A percentile compares a stretch with the other conserved stretches of the same genome.
Evolutionary conservation across 2,797 vertebrate genomes (phyloP).

Genomic region (Aplochiton taeniatus): DNA sequence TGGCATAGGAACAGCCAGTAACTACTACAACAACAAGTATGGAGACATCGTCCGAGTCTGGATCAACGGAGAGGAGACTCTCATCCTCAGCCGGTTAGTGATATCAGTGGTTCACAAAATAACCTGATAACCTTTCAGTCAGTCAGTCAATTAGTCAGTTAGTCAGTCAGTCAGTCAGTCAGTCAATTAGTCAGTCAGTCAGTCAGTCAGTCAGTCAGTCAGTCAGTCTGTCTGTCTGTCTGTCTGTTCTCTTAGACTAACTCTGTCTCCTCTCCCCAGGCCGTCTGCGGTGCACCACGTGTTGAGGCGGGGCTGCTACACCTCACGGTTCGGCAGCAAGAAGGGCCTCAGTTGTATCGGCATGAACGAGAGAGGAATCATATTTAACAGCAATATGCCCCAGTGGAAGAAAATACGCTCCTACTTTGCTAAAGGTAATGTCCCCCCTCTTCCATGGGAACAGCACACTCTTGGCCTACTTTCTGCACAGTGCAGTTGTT

Average conservation of each 20-base stretch:
- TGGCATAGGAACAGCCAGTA: slow-evolving; percentile 90
- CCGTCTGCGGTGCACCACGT: slow-evolving; percentile 87
- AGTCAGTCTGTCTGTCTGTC: not conserved
- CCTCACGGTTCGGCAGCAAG: slow-evolving; percentile 87
- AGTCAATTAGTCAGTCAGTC: not conserved
- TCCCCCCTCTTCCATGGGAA: not conserved
- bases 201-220: not conserved
- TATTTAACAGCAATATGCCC: slow-evolving; percentile 88
- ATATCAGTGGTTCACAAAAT: no score
- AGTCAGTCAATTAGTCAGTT: no score
- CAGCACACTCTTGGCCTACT: not conserved
- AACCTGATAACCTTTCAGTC: not conserved
- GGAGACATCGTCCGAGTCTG: slow-evolving; percentile 93
- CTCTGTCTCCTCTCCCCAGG: slow-evolving; percentile 55
- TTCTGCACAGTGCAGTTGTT: not conserved
- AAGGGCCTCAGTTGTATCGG: slow-evolving; percentile 86
- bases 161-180: not conserved
- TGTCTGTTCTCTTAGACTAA: not conserved
- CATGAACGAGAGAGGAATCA: slow-evolving; percentile 93
- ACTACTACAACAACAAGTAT: slow-evolving; percentile 92
- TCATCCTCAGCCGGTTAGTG: slow-evolving; percentile 90
- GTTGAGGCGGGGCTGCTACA: slow-evolving; percentile 84
- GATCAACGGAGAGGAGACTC: slow-evolving; percentile 93
- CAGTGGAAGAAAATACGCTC: slow-evolving; percentile 86
- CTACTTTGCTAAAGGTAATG: slow-evolving; percentile 90